Evolutionary conservation across 2,113 vertebrate species (phyloP), one percentile per base, ranked within the genome.

Genomic region (Thamnophis sirtalis): DNA sequence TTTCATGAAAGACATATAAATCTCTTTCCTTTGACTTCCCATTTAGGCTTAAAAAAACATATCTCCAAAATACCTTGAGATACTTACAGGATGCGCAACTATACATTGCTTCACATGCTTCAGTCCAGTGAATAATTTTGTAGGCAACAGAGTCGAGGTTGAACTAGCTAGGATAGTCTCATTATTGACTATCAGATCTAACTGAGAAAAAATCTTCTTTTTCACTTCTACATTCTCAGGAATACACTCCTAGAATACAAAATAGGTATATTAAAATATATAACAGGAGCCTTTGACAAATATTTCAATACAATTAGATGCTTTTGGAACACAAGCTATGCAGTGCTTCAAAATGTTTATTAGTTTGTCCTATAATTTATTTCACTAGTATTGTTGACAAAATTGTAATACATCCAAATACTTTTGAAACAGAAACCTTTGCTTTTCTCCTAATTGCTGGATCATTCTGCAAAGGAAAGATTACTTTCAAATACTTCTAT

Each of bases 71-170:
- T 2, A n/a, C 43, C 85, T 49, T 84, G 26, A 88, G 33, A 38
- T 95, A 99, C 98, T 98, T 94, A 99, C 99, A 88, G 99, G 99
- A 94, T 99, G 99, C 1, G 98, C 98, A 94, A 99, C 98, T 0
- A 99, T 96, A 95, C 99, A 99, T 91, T 98, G 99, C 56, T 97
- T 98, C 94, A 96, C 97, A 3, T 98, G 98, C 33, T 97, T 97
- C 54, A 99, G 96, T 87, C 96, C 97, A 5, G 97, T 95, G 95
- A 99, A 99, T 93, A 99, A 93, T 63, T 96, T 97, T 96, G 98
- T 98, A 9, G 99, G 99, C 93, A 99, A 96, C 95, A 99, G 98
- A 85, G 98, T 99, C 56, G 99, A 99, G 8, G 98, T 99, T 0
- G 99, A 99, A 96, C 99, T 99, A 97, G 98, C 98, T 92, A 99